phyloP scores from a whole-genome alignment of 2,888 invertebrate genomes.

The Gisinianus flammeolus region DNA sequence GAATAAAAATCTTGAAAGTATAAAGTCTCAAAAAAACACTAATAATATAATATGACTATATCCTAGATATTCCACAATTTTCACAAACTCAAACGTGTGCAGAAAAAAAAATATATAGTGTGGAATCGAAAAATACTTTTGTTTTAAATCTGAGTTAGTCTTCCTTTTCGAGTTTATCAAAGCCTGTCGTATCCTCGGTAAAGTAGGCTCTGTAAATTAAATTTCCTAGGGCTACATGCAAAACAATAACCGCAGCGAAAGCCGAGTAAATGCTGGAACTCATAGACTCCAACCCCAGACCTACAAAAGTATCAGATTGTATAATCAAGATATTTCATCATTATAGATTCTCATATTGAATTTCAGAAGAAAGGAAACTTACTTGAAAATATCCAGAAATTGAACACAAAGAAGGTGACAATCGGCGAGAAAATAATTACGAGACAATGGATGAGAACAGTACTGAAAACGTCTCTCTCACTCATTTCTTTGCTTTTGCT shows the following conservation, averaged over 20 bases:
- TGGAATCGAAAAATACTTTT: not conserved
- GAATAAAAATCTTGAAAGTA: no score
- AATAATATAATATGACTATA: no score
- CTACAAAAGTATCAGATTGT: conserved; percentile 60
- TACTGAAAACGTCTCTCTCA: conserved; percentile 75
- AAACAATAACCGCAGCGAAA: conserved; percentile 73
- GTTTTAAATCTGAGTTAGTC: conserved; percentile 57
- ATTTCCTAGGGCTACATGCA: conserved; percentile 77
- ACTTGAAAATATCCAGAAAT: conserved; percentile 75
- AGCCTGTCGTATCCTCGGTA: conserved; percentile 61
- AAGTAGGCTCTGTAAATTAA: conserved; percentile 81
- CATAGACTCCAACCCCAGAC: conserved; percentile 64
- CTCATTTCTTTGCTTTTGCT: conserved; percentile 64
- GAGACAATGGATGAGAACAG: conserved; percentile 76
- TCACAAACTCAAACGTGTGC: not conserved
- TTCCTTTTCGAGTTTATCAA: conserved; percentile 58
- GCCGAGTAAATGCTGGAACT: conserved; percentile 81
- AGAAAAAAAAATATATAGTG: not conserved
- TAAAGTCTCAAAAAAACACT: no score
- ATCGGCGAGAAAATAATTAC: conserved; percentile 79
- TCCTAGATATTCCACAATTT: not conserved
- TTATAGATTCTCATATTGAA: not conserved
- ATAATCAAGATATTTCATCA: not conserved
- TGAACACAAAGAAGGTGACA: conserved; percentile 74
- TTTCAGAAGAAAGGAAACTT: conserved; percentile 58